Percentiles rank a stretch among this genome's conserved stretches.
Conservation (phyloP, 1,140 invertebrate species). For the Steinernema khuongi region DNA sequence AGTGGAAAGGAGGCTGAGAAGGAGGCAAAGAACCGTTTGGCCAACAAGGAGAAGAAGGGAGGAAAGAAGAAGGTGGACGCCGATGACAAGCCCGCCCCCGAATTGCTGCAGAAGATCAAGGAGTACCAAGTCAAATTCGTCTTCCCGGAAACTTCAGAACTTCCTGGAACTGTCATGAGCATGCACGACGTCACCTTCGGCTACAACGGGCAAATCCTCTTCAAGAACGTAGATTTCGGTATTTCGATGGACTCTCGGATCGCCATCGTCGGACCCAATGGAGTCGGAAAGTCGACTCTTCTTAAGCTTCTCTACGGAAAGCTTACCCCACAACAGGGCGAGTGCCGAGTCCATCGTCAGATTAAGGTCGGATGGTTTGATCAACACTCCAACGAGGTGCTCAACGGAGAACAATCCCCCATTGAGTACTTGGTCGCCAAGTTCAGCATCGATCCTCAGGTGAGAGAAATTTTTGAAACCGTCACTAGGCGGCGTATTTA, state of each 20-base stretch:
- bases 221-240: constrained; percentile 81
- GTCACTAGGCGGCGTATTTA: background rate
- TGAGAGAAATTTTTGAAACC: constrained; percentile 32
- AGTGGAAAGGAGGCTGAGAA: constrained; percentile 79
- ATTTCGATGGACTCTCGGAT: constrained; percentile 82
- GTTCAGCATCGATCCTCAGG: constrained; percentile 57
- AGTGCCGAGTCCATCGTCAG: constrained; percentile 80
- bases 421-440: constrained; percentile 74
- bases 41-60: constrained; percentile 62
- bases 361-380: constrained; percentile 93
- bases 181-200: constrained; percentile 64
- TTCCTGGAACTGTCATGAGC: constrained; percentile 90
- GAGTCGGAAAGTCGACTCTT: constrained; percentile 93
- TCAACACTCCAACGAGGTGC: constrained; percentile 95
- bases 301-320: constrained; percentile 72
- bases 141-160: constrained; percentile 84
- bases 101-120: constrained; percentile 77
- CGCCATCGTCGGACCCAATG: constrained; percentile 67
- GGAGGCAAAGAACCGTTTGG: constrained; percentile 82
- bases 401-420: constrained; percentile 88
- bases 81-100: constrained; percentile 70
- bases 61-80: too few relatives aligned
- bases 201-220: constrained; percentile 71
- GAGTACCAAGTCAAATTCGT: constrained; percentile 94
- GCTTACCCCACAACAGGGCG: constrained; percentile 66